phyloP scores from a whole-genome alignment of 2,797 vertebrate species.

The Orientallactaga sibirica region DNA sequence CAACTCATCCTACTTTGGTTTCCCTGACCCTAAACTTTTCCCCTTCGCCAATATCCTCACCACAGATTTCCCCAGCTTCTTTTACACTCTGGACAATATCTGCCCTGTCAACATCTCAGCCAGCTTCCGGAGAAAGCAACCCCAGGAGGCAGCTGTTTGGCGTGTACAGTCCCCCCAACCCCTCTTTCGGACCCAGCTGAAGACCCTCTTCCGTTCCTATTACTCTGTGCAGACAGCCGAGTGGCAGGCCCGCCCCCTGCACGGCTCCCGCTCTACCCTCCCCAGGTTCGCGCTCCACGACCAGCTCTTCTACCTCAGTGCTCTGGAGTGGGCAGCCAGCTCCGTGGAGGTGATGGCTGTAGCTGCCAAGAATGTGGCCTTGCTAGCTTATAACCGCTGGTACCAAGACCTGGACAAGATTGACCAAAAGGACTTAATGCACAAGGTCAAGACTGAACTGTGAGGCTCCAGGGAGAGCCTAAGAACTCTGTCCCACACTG shows the following conservation, averaged over 20 bases:
- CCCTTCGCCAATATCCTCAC: slow-evolving; percentile 96
- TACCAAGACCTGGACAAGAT: slow-evolving; percentile 95
- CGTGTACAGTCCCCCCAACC: slow-evolving; percentile 94
- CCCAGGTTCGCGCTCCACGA: slow-evolving; percentile 94
- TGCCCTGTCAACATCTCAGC: slow-evolving; percentile 96
- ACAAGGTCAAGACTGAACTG: slow-evolving; percentile 98
- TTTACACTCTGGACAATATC: slow-evolving; percentile 94
- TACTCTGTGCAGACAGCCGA: slow-evolving; percentile 97
- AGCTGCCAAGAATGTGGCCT: slow-evolving; percentile 97
- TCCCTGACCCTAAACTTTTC: slow-evolving; percentile 96
- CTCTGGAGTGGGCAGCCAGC: slow-evolving; percentile 96
- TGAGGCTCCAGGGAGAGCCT: slow-evolving; percentile 84
- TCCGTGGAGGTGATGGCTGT: slow-evolving; percentile 97
- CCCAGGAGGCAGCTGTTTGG: slow-evolving; percentile 96
- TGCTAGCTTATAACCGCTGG: slow-evolving; percentile 97
- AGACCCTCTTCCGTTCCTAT: slow-evolving; percentile 98
- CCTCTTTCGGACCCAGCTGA: slow-evolving; percentile 94
- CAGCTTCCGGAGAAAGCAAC: slow-evolving; percentile 95
- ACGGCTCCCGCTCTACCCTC: slow-evolving; percentile 90
- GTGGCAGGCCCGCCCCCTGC: slow-evolving; percentile 94
- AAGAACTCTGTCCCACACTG: background rate
- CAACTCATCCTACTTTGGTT: slow-evolving; percentile 97
- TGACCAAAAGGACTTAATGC: slow-evolving; percentile 98
- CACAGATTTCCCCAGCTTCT: slow-evolving; percentile 92
- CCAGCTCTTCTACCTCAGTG: slow-evolving; percentile 96